phyloP scores from a whole-genome alignment of 2,888 invertebrate species.

The Adela reaumurella region DNA sequence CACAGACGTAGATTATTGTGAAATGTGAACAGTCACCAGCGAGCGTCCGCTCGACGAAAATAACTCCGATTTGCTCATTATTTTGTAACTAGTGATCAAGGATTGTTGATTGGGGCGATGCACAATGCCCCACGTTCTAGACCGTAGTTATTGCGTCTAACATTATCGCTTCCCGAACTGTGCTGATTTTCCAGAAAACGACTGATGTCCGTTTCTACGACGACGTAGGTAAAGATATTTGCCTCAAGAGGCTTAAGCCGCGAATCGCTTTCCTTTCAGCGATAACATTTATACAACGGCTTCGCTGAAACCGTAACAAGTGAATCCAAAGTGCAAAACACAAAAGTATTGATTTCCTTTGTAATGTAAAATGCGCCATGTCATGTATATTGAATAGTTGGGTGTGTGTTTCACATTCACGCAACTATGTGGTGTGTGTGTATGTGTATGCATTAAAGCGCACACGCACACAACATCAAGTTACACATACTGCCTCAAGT shows the following conservation, averaged over 20 bases:
- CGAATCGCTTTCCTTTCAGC: background rate
- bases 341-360: background rate
- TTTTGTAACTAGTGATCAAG: background rate
- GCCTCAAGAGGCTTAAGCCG: background rate
- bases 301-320: background rate
- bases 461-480: too few relatives aligned
- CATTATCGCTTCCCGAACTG: background rate
- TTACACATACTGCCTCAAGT: too few relatives aligned
- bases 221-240: background rate
- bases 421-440: background rate
- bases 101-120: background rate
- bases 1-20: slow-evolving; percentile 26
- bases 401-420: background rate
- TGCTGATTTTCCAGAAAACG: background rate
- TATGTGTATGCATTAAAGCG: too few relatives aligned
- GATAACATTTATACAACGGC: background rate
- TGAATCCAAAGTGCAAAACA: background rate
- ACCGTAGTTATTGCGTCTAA: background rate
- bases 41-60: background rate
- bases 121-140: background rate
- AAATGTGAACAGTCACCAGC: slow-evolving; percentile 51
- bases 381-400: background rate
- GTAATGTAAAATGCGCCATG: background rate
- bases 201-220: background rate
- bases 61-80: background rate